Evolutionary conservation across 2,888 invertebrate genomes (phyloP).

Genomic region (Shargacucullia verbasci): DNA sequence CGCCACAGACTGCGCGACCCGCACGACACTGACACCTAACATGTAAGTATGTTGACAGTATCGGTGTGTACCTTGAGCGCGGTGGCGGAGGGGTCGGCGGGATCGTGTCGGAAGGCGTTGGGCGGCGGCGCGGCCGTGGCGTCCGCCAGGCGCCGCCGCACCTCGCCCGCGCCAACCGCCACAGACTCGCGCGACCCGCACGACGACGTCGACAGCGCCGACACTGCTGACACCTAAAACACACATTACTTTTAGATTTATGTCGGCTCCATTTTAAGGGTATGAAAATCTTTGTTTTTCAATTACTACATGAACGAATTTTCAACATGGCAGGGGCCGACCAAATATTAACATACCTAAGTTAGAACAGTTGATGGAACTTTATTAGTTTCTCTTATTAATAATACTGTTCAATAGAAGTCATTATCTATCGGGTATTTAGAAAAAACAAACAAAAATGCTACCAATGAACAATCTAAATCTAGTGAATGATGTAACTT

Average conservation of each 20-base stretch:
- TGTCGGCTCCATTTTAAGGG: background rate
- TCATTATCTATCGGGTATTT: too few species aligned
- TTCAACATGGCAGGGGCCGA: too few species aligned
- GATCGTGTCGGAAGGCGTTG: conserved; percentile 96
- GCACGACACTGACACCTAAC: conserved; percentile 78
- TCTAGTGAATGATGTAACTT: too few species aligned
- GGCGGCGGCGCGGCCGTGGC: conserved; percentile 89
- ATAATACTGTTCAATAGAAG: too few species aligned
- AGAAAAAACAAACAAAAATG: too few species aligned
- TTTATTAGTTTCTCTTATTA: too few species aligned
- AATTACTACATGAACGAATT: too few species aligned
- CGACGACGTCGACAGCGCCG: conserved; percentile 78
- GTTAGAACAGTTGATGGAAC: too few species aligned
- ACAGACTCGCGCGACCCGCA: conserved; percentile 90
- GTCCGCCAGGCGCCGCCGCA: conserved; percentile 94
- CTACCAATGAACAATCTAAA: too few species aligned
- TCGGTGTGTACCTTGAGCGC: conserved; percentile 94
- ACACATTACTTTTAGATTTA: background rate
- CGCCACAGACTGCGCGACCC: conserved; percentile 90
- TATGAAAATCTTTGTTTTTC: too few species aligned
- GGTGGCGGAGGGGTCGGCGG: conserved; percentile 99
- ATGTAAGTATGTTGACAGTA: too few species aligned
- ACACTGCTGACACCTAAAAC: conserved; percentile 73
- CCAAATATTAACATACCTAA: too few species aligned
- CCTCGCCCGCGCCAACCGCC: conserved; percentile 95